A percentile compares a stretch with the other conserved stretches of the same genome.
Conservation (phyloP, 30 jellyfish, hydroid and myxozoan species). For the Sanderia malayensis region DNA sequence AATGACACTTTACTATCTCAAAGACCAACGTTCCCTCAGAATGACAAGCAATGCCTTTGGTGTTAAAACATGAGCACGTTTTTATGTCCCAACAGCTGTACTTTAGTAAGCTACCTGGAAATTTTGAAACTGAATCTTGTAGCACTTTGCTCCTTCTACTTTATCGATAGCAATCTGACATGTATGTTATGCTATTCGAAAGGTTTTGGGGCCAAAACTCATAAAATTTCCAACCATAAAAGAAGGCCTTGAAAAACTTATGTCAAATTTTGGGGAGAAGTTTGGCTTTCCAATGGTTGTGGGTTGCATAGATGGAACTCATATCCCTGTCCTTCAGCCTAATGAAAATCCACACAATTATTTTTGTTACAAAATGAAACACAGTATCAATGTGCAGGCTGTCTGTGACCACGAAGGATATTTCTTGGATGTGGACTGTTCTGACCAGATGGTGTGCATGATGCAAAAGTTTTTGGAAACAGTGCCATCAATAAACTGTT, state of each 20-base stretch:
- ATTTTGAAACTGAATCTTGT: too few relatives aligned
- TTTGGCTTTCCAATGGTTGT: conserved; percentile 74
- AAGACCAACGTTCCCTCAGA: too few relatives aligned
- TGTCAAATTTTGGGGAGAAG: conserved; percentile 24
- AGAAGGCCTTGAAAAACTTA: conserved; percentile 42
- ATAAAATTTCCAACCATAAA: conserved; percentile 21
- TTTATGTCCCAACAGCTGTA: conserved; percentile 18
- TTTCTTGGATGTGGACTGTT: conserved; percentile 52
- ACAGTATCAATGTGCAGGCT: conserved; percentile 63
- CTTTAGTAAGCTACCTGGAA: conserved; percentile 18
- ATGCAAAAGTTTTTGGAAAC: too few relatives aligned
- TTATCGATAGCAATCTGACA: conserved; percentile 25
- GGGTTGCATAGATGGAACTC: conserved; percentile 85
- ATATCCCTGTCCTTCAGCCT: conserved; percentile 65
- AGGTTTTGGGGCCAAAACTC: conserved; percentile 18
- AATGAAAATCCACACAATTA: conserved; percentile 72
- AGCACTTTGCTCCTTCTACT: too few relatives aligned
- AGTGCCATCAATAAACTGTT: conserved; percentile 24
- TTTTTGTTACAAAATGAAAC: too few relatives aligned
- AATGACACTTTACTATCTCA: too few relatives aligned
- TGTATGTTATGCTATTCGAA: conserved; percentile 21
- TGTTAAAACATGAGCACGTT: conserved; percentile 16
- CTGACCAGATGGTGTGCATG: conserved; percentile 86
- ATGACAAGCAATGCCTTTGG: too few relatives aligned
- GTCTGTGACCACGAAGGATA: conserved; percentile 59